Evolutionary conservation across 2,797 vertebrate genomes (phyloP).

Genomic region (Sphaeramia orbicularis): DNA sequence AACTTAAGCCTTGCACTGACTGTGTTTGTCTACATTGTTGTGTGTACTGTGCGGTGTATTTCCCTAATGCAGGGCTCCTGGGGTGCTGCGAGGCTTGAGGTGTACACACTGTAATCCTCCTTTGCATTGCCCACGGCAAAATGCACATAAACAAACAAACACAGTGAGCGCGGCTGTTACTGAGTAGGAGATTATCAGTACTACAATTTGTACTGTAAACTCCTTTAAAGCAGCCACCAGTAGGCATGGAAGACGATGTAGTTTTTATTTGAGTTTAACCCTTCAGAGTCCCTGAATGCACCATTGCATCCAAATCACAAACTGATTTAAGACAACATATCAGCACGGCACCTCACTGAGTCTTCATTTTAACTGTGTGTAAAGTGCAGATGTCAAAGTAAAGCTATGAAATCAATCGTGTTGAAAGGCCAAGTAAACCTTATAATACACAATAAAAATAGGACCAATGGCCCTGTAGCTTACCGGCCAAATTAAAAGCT

Average conservation of each 20-base stretch:
- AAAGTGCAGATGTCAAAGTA: too few species aligned
- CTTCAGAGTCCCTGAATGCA: too few species aligned
- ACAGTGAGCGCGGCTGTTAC: constrained; percentile 6
- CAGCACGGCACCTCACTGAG: too few species aligned
- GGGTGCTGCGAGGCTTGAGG: constrained; percentile 35
- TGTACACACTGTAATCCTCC: constrained; percentile 35
- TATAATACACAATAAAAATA: too few species aligned
- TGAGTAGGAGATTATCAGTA: constrained; percentile 18
- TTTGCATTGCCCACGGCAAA: constrained; percentile 34
- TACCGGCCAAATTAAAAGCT: too few species aligned
- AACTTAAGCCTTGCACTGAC: constrained; percentile 8
- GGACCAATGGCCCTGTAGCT: too few species aligned
- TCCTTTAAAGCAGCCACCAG: constrained; percentile 1
- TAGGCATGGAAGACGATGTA: constrained; percentile 1
- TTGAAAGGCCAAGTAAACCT: too few species aligned
- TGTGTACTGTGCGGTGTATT: not conserved
- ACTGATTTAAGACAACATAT: too few species aligned
- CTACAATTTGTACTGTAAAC: constrained; percentile 13
- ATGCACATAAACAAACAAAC: constrained; percentile 34
- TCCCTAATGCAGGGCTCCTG: constrained; percentile 38
- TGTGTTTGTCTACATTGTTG: not conserved
- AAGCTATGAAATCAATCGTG: too few species aligned
- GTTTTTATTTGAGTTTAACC: constrained; percentile 17
- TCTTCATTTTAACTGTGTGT: too few species aligned
- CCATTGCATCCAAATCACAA: too few species aligned